Base-by-base conservation (phyloP, 2,888 invertebrate genomes). In the Eumacrocentrus americanus region DNA sequence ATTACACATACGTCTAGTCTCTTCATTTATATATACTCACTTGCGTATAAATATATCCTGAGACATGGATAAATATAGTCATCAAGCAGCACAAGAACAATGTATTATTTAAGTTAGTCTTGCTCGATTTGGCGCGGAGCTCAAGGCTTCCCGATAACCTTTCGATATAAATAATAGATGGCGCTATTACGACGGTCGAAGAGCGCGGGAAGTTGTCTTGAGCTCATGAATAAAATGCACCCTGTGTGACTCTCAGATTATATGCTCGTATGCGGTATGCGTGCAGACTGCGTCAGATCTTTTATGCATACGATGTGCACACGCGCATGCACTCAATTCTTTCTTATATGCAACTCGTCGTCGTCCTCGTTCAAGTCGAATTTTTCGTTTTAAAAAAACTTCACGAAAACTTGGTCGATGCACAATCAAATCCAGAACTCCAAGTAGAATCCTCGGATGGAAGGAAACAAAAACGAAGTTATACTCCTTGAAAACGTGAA, bases 191-290 rank as follows among this genome's bases (percentile, higher is more conserved):
- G 37, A 29, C 7, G 34, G 37, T 12, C 44, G 48, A 22, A 52
- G 23, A 9, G 20, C n/a, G 7, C 18, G 11, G 23, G n/a, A 47
- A 22, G 23, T 52, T 35, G 44, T 16, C 22, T 11, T 51, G 25
- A 40, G 40, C 61, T 65, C 66, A 64, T 68, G 66, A 68, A 69
- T 69, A 67, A 68, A 67, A 69, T 20, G 48, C 57, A 57, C 55
- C 50, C 52, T 55, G 37, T 14, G 37, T 53, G 56, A 42, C 57
- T 50, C 55, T 29, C 42, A 46, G 52, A 35, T 58, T 38, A 52
- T 50, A 65, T 62, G 29, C 56, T 62, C 22, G 51, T 53, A 53
- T 58, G 46, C 58, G 29, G 40, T 47, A 56, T 56, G 54, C 59
- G 56, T 58, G 44, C 40, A n/a, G 29, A 40, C 44, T 46, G 58